These are phyloP conservation scores for Sylvia atricapilla DNA, from an alignment of 2,113 vertebrate species.

Conservation along the genomic window DNA sequence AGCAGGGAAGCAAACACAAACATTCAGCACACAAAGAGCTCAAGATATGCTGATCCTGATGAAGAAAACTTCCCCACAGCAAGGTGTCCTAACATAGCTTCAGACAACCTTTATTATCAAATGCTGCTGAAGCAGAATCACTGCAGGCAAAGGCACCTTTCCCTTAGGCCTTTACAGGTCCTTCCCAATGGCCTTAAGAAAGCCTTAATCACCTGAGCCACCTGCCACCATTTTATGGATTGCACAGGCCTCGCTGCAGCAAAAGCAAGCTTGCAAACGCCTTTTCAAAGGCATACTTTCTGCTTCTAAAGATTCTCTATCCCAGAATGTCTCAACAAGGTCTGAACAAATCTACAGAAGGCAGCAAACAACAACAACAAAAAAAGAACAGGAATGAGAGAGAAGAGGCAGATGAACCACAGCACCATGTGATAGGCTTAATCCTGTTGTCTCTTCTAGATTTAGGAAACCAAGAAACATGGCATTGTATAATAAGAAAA, in stretches of 20 bases:
- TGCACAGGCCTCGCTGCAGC: background rate
- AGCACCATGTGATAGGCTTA: background rate
- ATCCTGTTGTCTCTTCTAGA: background rate
- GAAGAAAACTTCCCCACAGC: background rate
- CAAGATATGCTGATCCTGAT: background rate
- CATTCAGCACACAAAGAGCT: background rate
- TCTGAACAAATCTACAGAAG: background rate
- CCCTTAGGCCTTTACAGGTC: background rate
- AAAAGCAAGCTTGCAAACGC: background rate
- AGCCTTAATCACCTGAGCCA: constrained; percentile 41
- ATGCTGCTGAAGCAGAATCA: background rate
- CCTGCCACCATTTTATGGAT: constrained; percentile 46
- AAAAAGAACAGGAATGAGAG: background rate
- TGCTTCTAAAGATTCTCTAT: background rate
- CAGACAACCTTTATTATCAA: background rate
- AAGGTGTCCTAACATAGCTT: background rate
- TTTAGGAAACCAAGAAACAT: background rate
- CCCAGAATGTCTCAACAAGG: constrained; percentile 1
- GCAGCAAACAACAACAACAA: background rate
- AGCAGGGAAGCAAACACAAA: background rate
- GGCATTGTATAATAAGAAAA: background rate
- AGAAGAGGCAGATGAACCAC: background rate
- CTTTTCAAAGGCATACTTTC: background rate
- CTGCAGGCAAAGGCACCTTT: constrained; percentile 22
- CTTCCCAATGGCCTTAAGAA: constrained; percentile 7